Base-by-base conservation (phyloP, 2,113 vertebrate genomes). In the Ctenomys sociabilis region DNA sequence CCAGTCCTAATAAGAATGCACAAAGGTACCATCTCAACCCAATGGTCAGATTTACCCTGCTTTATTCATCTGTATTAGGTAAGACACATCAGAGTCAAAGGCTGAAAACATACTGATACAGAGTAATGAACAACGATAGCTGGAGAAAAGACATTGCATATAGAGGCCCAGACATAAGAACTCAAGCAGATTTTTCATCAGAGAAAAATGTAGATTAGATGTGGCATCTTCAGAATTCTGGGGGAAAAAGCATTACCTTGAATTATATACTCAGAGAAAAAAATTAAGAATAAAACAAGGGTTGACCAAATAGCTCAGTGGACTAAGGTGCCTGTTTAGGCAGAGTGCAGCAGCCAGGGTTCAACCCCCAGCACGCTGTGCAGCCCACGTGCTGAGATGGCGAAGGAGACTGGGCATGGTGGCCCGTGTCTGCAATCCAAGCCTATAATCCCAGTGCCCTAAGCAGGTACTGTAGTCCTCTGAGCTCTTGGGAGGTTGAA, bases 61-160 rank as follows among this genome's bases (percentile, higher is more conserved):
- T 73, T 57, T 73, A 72, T n/a, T 13, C 30, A 49, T 22, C 66
- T 72, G 11, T 14, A 3, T 37, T 22, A 75, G 7, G 16, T 43
- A 59, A 86, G 8, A 5, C 4, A 73, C 66, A 82, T 63, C 32
- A 64, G 72, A 64, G 73, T 40, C 40, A 93, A 75, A 59, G 85
- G 66, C 45, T 57, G 24, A 94, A 93, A 83, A 72, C 19, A 72
- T 24, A 28, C 16, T 72, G 22, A 35, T 57, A 72, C 70, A 52
- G 24, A 91, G 37, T 32, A 92, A 95, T 80, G 24, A 37, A 90
- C 86, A 54, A 85, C 93, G 85, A 52, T 49, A 72, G 19, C 61
- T 32, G 43, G 30, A 86, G 45, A 12, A 87, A 86, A 66, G 72
- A 70, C 40, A 73, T 32, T 80, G 35, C 70, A 70, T 78, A 28